Base-by-base conservation (phyloP, 2,113 vertebrate species). In the Toxostoma redivivum region DNA sequence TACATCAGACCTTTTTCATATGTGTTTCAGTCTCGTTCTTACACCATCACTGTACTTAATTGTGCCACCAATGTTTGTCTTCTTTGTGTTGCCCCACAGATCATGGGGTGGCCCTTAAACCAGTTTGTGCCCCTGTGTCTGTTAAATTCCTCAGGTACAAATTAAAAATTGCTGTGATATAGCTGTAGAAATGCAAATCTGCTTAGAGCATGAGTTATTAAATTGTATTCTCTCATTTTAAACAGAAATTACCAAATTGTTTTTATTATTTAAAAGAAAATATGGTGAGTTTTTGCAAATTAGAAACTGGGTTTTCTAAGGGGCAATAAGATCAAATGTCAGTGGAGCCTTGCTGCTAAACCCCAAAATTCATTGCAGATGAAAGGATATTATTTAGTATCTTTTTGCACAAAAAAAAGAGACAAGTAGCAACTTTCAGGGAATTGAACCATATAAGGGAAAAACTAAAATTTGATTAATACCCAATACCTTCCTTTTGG, bases 341-440 rank as follows among this genome's bases (percentile, higher is more conserved):
- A 51, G 5, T 12, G 40, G 38, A 65, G 21, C 11, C 45, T 88
- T 81, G 15, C 16, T 73, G 16, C 12, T 58, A 35, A 82, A 25
- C 3, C 33, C 17, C 17, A 40, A 42, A 87, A 28, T 24, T 40
- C 19, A 27, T 42, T 42, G 23, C 28, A 60, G n/a, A 11, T 62
- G 69, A 84, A 64, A 56, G 2, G 17, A 31, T 56, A 31, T 23
- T 9, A 11, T 40, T 81, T 61, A 9, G 4, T n/a, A 50, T n/a
- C 2, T 30, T 44, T 65, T 56, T 82, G 5, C 0, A 8, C 7
- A 38, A 11, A 31, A 23, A 7, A 22, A 27, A 13, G 21, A 2
- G 51, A 11, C 22, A 16, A 0, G 6, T 2, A 10, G 13, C 16
- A 47, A 3, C 6, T 17, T 64, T 40, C 14, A 40, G 19, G 21